Evolutionary conservation across 2,888 invertebrate species (phyloP).

Genomic region (Aspidiotus destructor): DNA sequence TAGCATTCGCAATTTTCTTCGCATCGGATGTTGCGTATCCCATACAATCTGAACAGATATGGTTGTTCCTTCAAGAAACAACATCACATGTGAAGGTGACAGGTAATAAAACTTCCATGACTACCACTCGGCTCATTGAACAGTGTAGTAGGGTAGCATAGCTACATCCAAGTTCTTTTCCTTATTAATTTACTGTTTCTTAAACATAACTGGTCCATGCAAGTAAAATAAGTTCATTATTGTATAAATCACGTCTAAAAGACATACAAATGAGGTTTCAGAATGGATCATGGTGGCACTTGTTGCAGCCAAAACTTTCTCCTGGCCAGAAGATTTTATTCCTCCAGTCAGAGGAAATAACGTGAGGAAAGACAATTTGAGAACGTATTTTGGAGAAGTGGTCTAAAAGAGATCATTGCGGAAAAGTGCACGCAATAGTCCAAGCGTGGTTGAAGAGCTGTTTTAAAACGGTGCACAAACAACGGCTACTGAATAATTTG

Average conservation of each 20-base stretch:
- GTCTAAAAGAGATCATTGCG: too few species aligned
- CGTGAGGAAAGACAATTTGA: too few species aligned
- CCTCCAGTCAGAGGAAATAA: too few species aligned
- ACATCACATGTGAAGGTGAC: not conserved
- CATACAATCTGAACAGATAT: not conserved
- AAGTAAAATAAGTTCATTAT: not conserved
- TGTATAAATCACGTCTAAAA: not conserved
- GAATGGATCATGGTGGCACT: constrained; percentile 1
- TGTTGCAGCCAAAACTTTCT: too few species aligned
- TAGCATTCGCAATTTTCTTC: not conserved
- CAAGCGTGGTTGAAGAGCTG: too few species aligned
- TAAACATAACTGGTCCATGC: not conserved
- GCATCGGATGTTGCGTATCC: not conserved
- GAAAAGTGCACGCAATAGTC: too few species aligned
- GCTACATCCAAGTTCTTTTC: not conserved
- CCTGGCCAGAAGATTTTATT: too few species aligned
- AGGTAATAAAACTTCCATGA: not conserved
- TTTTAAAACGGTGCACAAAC: too few species aligned
- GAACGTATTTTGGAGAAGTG: too few species aligned
- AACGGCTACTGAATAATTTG: too few species aligned
- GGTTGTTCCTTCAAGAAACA: not conserved
- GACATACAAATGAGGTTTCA: not conserved
- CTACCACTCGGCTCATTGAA: not conserved
- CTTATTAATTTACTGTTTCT: not conserved
- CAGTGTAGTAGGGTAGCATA: not conserved